Conservation (phyloP, 2,113 vertebrate species). For the Saguinus midas region DNA sequence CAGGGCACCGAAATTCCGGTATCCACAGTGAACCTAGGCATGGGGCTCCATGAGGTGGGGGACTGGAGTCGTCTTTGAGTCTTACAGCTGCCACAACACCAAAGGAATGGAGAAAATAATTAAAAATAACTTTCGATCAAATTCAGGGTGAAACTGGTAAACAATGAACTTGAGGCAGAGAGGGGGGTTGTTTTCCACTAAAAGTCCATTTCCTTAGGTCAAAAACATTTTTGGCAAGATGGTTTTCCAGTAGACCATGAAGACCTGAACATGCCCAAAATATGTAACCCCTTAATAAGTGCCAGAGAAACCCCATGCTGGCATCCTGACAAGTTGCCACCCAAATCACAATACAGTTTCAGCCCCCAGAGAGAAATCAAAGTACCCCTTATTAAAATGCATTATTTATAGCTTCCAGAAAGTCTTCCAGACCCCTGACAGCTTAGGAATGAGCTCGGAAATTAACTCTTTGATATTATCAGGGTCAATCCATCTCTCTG, state of each 20-base stretch:
- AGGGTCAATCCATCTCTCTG: conserved; percentile 47
- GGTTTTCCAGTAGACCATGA: conserved; percentile 82
- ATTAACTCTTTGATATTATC: conserved; percentile 79
- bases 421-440: conserved; percentile 78
- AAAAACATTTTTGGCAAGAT: conserved; percentile 73
- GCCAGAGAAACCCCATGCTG: conserved; percentile 74
- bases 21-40: fast-evolving
- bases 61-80: neutral
- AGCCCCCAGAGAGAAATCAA: conserved; percentile 82
- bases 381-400: conserved; percentile 80
- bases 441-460: conserved; percentile 79
- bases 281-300: conserved; percentile 74
- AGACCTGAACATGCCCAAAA: conserved; percentile 76
- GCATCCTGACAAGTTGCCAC: conserved; percentile 79
- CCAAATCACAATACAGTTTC: conserved; percentile 75
- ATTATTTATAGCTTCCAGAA: conserved; percentile 84
- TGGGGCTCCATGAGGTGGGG: fast-evolving
- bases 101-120: neutral
- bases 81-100: neutral
- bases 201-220: conserved; percentile 79
- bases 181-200: conserved; percentile 60
- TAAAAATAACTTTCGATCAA: conserved; percentile 39
- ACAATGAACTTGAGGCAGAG: conserved; percentile 71
- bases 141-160: conserved; percentile 77
- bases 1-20: neutral